A percentile compares a stretch with the other conserved stretches of the same genome.
phyloP scores from a whole-genome alignment of 2,113 vertebrate genomes.

The Aptenodytes patagonicus region DNA sequence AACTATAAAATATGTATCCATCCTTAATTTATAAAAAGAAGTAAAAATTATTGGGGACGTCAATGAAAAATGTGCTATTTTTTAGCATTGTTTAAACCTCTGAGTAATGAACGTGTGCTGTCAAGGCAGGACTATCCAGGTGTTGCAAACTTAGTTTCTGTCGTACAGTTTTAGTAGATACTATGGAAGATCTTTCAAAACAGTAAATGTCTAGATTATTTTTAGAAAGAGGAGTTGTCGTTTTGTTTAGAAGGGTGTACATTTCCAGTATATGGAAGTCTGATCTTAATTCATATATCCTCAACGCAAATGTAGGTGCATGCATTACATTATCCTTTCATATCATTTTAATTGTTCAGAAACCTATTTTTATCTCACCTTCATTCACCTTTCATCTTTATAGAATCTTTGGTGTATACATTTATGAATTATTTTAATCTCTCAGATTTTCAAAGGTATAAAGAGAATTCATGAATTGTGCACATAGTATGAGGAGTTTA shows the following conservation, averaged over 20 bases:
- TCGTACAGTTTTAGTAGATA: background rate
- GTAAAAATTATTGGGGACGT: background rate
- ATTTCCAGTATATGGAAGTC: background rate
- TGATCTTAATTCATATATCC: background rate
- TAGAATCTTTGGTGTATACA: background rate
- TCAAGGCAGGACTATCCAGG: background rate
- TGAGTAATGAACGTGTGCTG: background rate
- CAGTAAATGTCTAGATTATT: background rate
- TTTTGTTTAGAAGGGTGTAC: background rate
- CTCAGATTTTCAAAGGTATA: background rate
- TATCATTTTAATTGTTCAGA: background rate
- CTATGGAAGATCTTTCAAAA: background rate
- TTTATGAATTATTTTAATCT: background rate
- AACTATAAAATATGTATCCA: background rate
- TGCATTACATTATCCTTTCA: background rate
- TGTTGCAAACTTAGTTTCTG: background rate
- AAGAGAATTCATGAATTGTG: no score
- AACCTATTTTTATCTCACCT: background rate
- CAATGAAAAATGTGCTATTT: background rate
- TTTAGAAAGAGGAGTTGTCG: background rate
- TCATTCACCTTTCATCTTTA: background rate
- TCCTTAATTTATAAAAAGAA: background rate
- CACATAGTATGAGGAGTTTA: background rate
- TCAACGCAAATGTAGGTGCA: background rate
- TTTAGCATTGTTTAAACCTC: background rate